Percentiles rank a stretch among this genome's conserved stretches.
Evolutionary conservation across 2,113 vertebrate species (phyloP).

Genomic region (Epinephelus fuscoguttatus): DNA sequence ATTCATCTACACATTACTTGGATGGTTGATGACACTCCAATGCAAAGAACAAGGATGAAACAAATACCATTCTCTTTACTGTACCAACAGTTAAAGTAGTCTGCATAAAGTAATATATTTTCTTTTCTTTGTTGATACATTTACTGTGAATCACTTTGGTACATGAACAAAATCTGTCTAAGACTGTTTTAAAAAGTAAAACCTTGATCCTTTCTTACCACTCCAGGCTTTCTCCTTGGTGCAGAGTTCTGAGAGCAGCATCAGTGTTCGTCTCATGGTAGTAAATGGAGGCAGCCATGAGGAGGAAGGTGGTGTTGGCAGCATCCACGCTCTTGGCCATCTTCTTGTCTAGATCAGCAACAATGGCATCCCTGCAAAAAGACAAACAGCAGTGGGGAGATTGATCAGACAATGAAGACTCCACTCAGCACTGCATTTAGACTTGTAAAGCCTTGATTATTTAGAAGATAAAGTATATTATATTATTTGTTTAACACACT

Average conservation of each 20-base stretch:
- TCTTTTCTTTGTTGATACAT: background rate
- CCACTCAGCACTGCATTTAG: background rate
- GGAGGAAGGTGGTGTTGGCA: conserved; percentile 90
- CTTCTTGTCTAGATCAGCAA: conserved; percentile 91
- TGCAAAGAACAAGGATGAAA: background rate
- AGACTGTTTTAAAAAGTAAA: background rate
- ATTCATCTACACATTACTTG: background rate
- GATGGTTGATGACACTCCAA: background rate
- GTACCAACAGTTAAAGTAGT: background rate
- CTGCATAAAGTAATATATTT: background rate
- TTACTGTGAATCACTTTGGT: background rate
- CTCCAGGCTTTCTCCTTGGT: conserved; percentile 95
- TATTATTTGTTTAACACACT: background rate
- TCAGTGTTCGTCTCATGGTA: conserved; percentile 90
- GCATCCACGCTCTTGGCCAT: conserved; percentile 93
- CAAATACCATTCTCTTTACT: background rate
- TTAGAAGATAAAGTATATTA: background rate
- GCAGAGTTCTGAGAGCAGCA: conserved; percentile 89
- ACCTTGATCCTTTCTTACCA: conserved; percentile 83
- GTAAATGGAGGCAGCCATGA: conserved; percentile 95
- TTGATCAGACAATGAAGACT: background rate
- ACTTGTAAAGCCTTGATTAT: background rate
- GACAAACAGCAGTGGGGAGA: background rate
- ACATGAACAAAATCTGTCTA: background rate
- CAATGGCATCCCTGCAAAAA: conserved; percentile 85